Base-by-base conservation (phyloP, 2,888 invertebrate genomes). In the Mythimna loreyi region DNA sequence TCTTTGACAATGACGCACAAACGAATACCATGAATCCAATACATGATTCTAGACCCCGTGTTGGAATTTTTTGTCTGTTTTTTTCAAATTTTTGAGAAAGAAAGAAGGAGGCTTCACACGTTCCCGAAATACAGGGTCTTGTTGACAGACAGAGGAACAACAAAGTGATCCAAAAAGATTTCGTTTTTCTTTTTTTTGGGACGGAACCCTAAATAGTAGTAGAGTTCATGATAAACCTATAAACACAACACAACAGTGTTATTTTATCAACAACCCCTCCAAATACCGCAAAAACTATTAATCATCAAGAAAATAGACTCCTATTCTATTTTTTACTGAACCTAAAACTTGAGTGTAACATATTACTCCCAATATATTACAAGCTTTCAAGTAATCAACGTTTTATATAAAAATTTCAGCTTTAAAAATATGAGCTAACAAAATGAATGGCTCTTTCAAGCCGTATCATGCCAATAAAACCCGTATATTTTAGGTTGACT, bases 361-460 rank as follows among this genome's bases (percentile, higher is more conserved):
- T 61, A 47, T 28, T 28, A 40, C 16, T 19, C 8, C 19, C 40
- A 45, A 36, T 56, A 56, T 36, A 6, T 47, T 43, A n/a, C 11
- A 49, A 9, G 55, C 77, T 72, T 71, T 72, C 30, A 70, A 71
- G 45, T 50, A 76, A 72, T 72, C 69, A 68, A 40, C 21, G 25
- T 59, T 77, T 69, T 59, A 28, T 55, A 58, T 58, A 43, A 36
- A 55, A 21, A 43, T 28, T 76, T 53, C 40, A 69, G 25, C 52
- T 43, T 16, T 11, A 49, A 70, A 76, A 77, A 61, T 61, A 77
- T 70, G 70, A 50, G 50, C n/a, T 33, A 43, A 57, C 56, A 52
- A 71, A 73, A 73, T 61, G 72, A 47, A 62, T 21, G 52, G 47
- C 33, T 9, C 16, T 47, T 50, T 71, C 23, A 9, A 36, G 23